Base-by-base conservation (phyloP, 2,113 vertebrate species). In the Cnemophilus loriae region DNA sequence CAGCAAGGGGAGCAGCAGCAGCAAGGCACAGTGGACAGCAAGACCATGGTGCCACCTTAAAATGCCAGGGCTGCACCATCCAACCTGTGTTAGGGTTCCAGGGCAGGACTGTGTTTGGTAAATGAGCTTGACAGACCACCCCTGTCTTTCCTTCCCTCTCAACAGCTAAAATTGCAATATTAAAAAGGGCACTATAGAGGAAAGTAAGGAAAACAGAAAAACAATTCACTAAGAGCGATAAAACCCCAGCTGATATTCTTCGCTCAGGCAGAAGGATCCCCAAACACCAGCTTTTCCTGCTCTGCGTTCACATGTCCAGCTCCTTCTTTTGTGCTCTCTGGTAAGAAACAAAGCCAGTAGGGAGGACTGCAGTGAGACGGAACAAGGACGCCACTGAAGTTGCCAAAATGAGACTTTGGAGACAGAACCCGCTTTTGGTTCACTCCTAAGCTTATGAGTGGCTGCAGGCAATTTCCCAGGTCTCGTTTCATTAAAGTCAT, bases 401-500 rank as follows among this genome's bases (percentile, higher is more conserved):
- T 55, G 90, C 46, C 44, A 59, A 80, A 81, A 80, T 4, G 5
- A 35, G 71, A 16, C 69, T 86, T 65, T 13, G 59, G 76, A 92
- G 83, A 53, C 39, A 68, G 84, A 95, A 39, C 35, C 8, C 0
- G 0, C 35, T 42, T 32, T 10, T 87, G 75, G 63, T 73, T 89
- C 75, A n/a, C 73, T 85, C 69, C 44, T 60, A 85, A 93, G 63
- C 64, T 84, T 83, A 32, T 20, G 61, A 88, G 39, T 46, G 78
- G 53, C 81, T 91, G 80, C 61, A 53, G 89, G 81, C 92, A 73
- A 35, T 90, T 82, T 93, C 91, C 74, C 76, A 80, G 79, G 78
- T 89, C 93, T 78, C 53, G 24, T 91, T 93, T 96, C 84, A 92
- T 94, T 84, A 86, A 93, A 96, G 75, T 41, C 76, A 65, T 95